phyloP scores from a whole-genome alignment of 2,888 invertebrate species.

The Meteorus cinctellus region DNA sequence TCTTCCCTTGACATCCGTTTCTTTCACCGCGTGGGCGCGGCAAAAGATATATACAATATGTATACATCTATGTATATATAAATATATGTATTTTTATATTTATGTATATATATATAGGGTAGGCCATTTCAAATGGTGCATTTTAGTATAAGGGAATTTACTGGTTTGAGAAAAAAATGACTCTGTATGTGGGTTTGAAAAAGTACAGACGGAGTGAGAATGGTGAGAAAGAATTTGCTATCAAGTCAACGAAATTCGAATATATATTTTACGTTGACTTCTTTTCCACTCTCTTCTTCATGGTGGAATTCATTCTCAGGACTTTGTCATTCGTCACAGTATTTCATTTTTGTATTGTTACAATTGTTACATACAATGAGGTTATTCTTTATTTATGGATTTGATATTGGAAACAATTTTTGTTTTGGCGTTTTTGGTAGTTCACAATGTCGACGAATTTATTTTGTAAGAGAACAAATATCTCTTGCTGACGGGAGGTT shows the following conservation, averaged over 20 bases:
- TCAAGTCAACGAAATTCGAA: constrained; percentile 5
- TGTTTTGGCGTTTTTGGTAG: too few species aligned
- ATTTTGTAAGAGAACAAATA: too few species aligned
- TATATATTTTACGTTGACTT: constrained; percentile 29
- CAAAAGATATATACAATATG: constrained; percentile 27
- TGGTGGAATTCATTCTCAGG: not conserved
- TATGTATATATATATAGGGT: too few species aligned
- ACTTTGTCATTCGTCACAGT: not conserved
- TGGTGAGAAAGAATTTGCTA: constrained; percentile 2
- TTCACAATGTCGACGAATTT: too few species aligned
- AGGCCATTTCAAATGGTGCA: too few species aligned
- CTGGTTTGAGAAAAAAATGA: too few species aligned
- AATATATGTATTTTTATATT: not conserved
- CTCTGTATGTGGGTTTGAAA: not conserved
- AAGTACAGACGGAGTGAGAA: not conserved
- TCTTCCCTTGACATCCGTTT: constrained; percentile 37
- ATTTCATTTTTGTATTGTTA: not conserved
- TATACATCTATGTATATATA: constrained; percentile 9
- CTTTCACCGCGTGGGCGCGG: constrained; percentile 28
- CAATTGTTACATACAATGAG: too few species aligned
- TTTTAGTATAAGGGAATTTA: too few species aligned
- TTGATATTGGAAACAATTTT: not conserved
- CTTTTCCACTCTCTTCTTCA: not conserved
- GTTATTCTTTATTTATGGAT: too few species aligned
- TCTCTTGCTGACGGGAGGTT: too few species aligned